Evolutionary conservation across 2,888 invertebrate species (phyloP).

Genomic region (Galerucella nymphaeae): DNA sequence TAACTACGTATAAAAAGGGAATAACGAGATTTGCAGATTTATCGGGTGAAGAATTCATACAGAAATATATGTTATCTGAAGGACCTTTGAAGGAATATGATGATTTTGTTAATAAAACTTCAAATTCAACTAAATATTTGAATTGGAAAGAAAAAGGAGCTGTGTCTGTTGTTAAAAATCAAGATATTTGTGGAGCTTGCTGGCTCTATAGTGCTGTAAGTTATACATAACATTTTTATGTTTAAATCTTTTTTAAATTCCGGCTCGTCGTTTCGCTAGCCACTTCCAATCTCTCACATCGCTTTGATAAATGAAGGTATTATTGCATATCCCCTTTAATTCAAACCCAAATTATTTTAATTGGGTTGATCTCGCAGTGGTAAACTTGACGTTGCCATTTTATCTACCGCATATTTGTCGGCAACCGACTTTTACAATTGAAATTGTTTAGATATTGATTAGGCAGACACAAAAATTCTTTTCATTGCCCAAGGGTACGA

Average conservation of each 20-base stretch:
- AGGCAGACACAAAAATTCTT: not conserved
- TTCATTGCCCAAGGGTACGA: not conserved
- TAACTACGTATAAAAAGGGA: constrained; percentile 34
- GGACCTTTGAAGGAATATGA: not conserved
- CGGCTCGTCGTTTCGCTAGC: too few relatives aligned
- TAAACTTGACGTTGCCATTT: too few relatives aligned
- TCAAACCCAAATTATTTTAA: too few relatives aligned
- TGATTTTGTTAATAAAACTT: not conserved
- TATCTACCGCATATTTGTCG: too few relatives aligned
- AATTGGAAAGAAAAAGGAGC: constrained; percentile 25
- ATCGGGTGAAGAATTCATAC: constrained; percentile 32
- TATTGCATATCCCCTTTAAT: too few relatives aligned
- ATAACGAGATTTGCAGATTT: constrained; percentile 39
- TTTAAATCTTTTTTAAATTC: not conserved
- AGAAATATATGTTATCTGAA: constrained; percentile 6
- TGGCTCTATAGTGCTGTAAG: constrained; percentile 27
- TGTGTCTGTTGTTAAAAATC: constrained; percentile 23
- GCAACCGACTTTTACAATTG: too few relatives aligned
- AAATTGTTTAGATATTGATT: not conserved
- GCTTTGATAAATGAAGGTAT: too few relatives aligned
- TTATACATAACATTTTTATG: too few relatives aligned
- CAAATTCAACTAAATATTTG: constrained; percentile 18
- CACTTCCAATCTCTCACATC: too few relatives aligned
- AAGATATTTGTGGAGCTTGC: constrained; percentile 26
- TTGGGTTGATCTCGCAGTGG: too few relatives aligned